Percentiles rank a stretch among this genome's conserved stretches.
These are phyloP conservation scores for Uloborus plumipes DNA, from an alignment of 2,888 invertebrate species.

Conservation along the genomic window DNA sequence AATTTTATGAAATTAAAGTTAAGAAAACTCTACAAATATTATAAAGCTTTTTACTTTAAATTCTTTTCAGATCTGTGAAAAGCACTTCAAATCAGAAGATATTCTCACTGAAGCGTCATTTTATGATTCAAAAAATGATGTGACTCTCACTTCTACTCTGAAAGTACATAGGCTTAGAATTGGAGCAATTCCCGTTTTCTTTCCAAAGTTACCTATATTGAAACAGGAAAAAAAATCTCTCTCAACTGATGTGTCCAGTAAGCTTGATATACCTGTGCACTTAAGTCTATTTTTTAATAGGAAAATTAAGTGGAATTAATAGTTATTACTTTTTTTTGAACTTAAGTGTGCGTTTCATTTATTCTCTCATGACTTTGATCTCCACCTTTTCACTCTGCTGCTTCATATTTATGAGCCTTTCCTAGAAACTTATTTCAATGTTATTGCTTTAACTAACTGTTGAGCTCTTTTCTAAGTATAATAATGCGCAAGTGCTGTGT, in stretches of 20 bases:
- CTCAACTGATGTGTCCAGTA: constrained; percentile 12
- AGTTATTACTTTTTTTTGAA: background rate
- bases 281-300: constrained; percentile 1
- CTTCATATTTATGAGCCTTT: no score
- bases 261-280: constrained; percentile 16
- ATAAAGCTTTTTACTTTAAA: background rate
- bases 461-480: background rate
- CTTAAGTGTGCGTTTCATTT: background rate
- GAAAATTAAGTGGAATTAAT: background rate
- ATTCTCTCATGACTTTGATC: background rate
- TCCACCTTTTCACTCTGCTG: no score
- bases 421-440: background rate
- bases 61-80: constrained; percentile 23
- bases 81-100: constrained; percentile 34
- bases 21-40: background rate
- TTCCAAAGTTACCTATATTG: background rate
- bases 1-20: background rate
- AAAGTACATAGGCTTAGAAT: constrained; percentile 9
- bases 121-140: constrained; percentile 21
- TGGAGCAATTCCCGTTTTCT: constrained; percentile 9
- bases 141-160: constrained; percentile 19
- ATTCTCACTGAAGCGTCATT: constrained; percentile 17
- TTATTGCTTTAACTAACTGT: background rate
- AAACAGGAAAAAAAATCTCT: background rate
- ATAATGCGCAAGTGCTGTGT: constrained; percentile 41